A percentile compares a stretch with the other conserved stretches of the same genome.
phyloP scores from a whole-genome alignment of 2,888 invertebrate species.

The Xanthia icteritia region DNA sequence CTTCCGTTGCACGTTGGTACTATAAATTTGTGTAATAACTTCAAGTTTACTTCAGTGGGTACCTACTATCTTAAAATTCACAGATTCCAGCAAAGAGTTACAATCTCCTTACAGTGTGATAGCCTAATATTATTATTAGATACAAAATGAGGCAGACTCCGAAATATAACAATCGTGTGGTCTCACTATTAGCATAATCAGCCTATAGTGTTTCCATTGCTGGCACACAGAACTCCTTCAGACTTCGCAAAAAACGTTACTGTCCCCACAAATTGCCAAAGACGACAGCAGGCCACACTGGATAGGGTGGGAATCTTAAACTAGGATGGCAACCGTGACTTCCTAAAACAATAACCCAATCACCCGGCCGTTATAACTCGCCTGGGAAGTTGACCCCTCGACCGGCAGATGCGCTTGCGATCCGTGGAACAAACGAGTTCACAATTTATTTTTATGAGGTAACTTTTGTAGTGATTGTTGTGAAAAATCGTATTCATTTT shows the following conservation, averaged over 20 bases:
- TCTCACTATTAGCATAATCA: background rate
- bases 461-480: background rate
- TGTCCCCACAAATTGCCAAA: background rate
- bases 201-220: background rate
- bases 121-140: background rate
- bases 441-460: background rate
- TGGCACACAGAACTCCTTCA: too few species aligned
- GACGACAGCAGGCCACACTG: background rate
- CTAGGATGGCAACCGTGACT: conserved; percentile 30
- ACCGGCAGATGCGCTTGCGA: background rate
- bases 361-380: conserved; percentile 12
- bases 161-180: background rate
- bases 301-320: conserved; percentile 17
- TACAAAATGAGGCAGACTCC: background rate
- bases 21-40: background rate
- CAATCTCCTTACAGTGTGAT: background rate
- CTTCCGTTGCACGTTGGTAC: conserved; percentile 17
- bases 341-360: conserved; percentile 46
- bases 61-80: background rate
- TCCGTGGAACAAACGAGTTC: background rate
- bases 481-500: background rate
- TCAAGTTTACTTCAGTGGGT: too few species aligned
- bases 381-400: conserved; percentile 39
- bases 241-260: too few species aligned
- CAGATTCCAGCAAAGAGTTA: background rate